Conservation (phyloP, 2,888 invertebrate species). For the Perithous albicinctus region DNA sequence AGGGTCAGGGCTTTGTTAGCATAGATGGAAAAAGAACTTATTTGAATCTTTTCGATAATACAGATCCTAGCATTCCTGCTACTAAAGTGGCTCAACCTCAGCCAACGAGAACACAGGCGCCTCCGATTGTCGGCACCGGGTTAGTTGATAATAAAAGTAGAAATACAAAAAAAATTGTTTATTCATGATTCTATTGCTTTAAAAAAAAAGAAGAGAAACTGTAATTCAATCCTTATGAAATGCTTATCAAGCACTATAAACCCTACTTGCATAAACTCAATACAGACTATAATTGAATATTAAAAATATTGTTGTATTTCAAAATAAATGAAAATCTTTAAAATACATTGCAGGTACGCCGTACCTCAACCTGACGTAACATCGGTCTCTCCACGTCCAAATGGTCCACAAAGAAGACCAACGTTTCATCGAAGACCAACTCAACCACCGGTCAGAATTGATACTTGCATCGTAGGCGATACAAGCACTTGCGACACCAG, state of each 20-base stretch:
- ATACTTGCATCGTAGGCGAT: constrained; percentile 97
- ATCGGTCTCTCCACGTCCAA: constrained; percentile 81
- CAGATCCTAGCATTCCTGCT: constrained; percentile 82
- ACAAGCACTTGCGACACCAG: constrained; percentile 95
- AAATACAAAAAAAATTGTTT: too few relatives aligned
- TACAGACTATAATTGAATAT: constrained; percentile 30
- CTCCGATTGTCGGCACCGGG: constrained; percentile 87
- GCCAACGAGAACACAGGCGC: constrained; percentile 79
- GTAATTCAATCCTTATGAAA: too few relatives aligned
- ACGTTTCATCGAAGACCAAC: constrained; percentile 88
- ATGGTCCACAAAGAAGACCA: constrained; percentile 85
- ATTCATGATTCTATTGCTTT: too few relatives aligned
- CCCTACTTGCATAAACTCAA: background rate
- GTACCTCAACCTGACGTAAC: constrained; percentile 87
- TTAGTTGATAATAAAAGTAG: too few relatives aligned
- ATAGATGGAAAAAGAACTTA: constrained; percentile 96
- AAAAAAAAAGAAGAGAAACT: too few relatives aligned
- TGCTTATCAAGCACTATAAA: too few relatives aligned
- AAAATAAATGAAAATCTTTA: background rate
- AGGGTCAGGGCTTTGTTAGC: constrained; percentile 94
- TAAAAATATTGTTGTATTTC: constrained; percentile 26
- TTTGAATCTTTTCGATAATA: constrained; percentile 92
- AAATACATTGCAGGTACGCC: constrained; percentile 86
- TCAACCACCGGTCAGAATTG: constrained; percentile 92
- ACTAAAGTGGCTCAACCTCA: constrained; percentile 80